Base-by-base conservation (phyloP, 1,140 invertebrate genomes). In the Mizuhopecten yessoensis region DNA sequence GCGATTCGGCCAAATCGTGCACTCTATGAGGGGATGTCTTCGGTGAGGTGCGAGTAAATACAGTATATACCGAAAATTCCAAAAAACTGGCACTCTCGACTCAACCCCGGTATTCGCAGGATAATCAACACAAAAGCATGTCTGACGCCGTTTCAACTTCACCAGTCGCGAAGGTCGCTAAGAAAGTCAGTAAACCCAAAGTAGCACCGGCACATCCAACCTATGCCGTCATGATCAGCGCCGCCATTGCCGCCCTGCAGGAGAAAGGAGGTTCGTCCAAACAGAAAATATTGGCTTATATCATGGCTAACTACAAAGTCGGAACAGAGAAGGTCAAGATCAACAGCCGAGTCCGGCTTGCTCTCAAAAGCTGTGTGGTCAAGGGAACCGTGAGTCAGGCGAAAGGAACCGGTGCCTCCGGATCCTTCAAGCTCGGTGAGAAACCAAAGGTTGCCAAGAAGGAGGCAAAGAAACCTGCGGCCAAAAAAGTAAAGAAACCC, bases 231-330 rank as follows among this genome's bases (percentile, higher is more conserved):
- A 95, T 95, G 95, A 93, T 95, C 20, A 45, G 33, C 5, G 92
- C 93, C 29, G 95, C 94, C 34, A 93, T 95, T 49, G 34, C 75
- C 9, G 34, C 89, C 10, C 36, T 95, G 92, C 95, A 95, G 86
- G 96, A 96, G 90, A 92, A 93, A 10, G 88, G 90, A 49, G 95
- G 96, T 90, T 96, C 96, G 0, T 96, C 95, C 15, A 93, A 96
- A 89, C 94, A 95, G 86, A 96, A 96, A 34, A 96, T 97, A 45
- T 90, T 96, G 10, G 96, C 96, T 88, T 96, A 96, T 94, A 96
- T 97, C 88, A 23, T 95, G 45, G 92, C 94, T 33, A 96, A 96
- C 94, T 96, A 95, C 95, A 97, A 95, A 57, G 94, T 96, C 36
- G 95, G 96, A 87, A n/a, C n/a, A 29, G 57, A 75, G 0, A 11